phyloP scores from a whole-genome alignment of 2,888 invertebrate genomes.

The Labia minor region DNA sequence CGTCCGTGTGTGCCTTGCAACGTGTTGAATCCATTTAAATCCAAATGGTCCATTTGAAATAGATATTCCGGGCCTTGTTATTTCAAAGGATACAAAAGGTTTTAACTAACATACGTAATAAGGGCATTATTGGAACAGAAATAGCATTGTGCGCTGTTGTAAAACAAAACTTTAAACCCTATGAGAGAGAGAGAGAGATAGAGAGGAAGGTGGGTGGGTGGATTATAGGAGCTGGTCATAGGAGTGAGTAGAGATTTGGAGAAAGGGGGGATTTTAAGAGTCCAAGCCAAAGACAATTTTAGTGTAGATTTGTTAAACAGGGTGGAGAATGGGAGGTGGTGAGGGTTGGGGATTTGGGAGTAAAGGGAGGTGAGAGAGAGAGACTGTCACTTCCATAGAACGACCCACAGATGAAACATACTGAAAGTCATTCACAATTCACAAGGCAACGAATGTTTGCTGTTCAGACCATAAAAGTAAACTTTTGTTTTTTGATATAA shows the following conservation, averaged over 20 bases:
- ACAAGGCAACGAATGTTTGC: background rate
- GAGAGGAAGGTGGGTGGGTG: too few relatives aligned
- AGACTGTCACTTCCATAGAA: background rate
- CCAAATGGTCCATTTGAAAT: slow-evolving; percentile 13
- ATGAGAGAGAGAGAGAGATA: too few relatives aligned
- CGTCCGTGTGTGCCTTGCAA: background rate
- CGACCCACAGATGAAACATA: background rate
- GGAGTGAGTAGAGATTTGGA: too few relatives aligned
- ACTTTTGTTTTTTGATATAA: too few relatives aligned
- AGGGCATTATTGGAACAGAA: slow-evolving; percentile 8
- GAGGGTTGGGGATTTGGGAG: too few relatives aligned
- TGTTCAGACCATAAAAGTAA: too few relatives aligned
- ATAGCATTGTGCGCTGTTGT: slow-evolving; percentile 4
- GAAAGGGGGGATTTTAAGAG: background rate
- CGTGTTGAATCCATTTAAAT: slow-evolving; percentile 5
- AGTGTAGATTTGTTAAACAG: background rate
- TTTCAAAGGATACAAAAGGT: slow-evolving; percentile 13
- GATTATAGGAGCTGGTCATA: too few relatives aligned
- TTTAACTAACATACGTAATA: slow-evolving; percentile 13
- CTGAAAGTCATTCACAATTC: background rate
- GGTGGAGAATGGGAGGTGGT: too few relatives aligned
- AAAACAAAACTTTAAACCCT: slow-evolving; percentile 3
- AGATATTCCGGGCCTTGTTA: slow-evolving; percentile 1
- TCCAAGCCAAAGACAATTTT: slow-evolving; percentile 5
- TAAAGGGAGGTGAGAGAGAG: too few relatives aligned